Evolutionary conservation across 2,797 vertebrate genomes (phyloP), one percentile per base, ranked within the genome.

Genomic region (Poeciliopsis gracilis): DNA sequence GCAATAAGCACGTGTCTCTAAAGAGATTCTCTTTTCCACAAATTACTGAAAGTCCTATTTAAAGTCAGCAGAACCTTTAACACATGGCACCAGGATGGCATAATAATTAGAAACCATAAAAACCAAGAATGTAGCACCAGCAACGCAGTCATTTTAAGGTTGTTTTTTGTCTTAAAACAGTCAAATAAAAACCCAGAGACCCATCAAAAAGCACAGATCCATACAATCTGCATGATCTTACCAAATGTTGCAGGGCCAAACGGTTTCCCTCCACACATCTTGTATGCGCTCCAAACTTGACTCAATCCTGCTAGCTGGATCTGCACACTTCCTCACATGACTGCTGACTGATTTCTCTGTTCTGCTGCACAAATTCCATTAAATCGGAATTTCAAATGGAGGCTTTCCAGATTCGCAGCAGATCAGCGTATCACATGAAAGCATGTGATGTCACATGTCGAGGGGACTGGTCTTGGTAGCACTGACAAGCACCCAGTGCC

Each of bases 391-490:
- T 94, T 94, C 89, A 95, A 94, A 94, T 94, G 92, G 94, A 95
- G 92, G 91, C 93, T 85, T 91, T 94, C 91, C 93, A 94, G 93
- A 94, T 94, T 94, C 63, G 84, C 87, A 94, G 91, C 91, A 93
- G 93, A 94, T 95, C 93, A 92, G 93, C 90, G 85, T 88, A 95
- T 96, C 95, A 96, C 95, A 96, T 96, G 95, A 95, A 95, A 95
- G 95, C 95, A 96, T 96, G 95, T 96, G 95, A 94, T 96, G 94
- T 96, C 95, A 95, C 95, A 95, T 96, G 95, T 86, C 41, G 47
- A 84, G 80, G 86, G 89, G 91, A 87, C 87, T 83, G 90, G 86
- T 82, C 90, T 89, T 75, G 71, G 86, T 88, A 86, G 86, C 69
- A 85, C 83, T 75, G 84, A 90, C 86, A 43, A 89, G 86, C 83